These are phyloP conservation scores for Graphium colonna DNA, from an alignment of 2,888 invertebrate genomes.

Conservation along the genomic window DNA sequence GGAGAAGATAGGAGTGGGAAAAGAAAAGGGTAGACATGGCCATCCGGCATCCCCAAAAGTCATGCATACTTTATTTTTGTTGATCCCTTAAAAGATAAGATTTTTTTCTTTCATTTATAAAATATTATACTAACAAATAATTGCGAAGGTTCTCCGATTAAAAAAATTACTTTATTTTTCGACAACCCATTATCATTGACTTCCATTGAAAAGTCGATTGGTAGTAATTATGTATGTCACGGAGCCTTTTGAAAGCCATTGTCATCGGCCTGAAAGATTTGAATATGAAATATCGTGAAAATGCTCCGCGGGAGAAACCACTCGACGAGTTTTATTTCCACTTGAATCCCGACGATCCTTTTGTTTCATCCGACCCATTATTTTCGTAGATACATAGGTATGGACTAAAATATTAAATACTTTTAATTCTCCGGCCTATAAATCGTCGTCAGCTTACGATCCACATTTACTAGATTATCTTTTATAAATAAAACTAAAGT, in stretches of 20 bases:
- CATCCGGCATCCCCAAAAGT: too few species aligned
- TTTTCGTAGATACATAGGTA: background rate
- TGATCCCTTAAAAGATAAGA: too few species aligned
- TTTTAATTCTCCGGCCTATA: background rate
- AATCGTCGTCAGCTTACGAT: too few species aligned
- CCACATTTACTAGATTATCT: background rate
- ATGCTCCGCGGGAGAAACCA: slow-evolving; percentile 34
- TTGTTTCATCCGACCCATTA: slow-evolving; percentile 29
- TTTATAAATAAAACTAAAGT: background rate
- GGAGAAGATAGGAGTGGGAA: too few species aligned
- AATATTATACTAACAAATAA: too few species aligned
- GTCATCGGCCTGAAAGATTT: slow-evolving; percentile 36
- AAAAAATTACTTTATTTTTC: background rate
- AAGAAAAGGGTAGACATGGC: too few species aligned
- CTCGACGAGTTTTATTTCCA: slow-evolving; percentile 43
- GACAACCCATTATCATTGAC: too few species aligned
- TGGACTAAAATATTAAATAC: background rate
- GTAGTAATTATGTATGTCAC: slow-evolving; percentile 2
- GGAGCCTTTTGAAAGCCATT: slow-evolving; percentile 31
- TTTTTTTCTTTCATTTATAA: too few species aligned
- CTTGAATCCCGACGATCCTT: slow-evolving; percentile 38
- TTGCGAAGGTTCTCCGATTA: too few species aligned
- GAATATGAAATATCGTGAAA: slow-evolving; percentile 46
- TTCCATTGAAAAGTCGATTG: too few species aligned
- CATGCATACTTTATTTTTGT: too few species aligned